Evolutionary conservation across 2,113 vertebrate genomes (phyloP).

Genomic region (Xiphophorus hellerii): DNA sequence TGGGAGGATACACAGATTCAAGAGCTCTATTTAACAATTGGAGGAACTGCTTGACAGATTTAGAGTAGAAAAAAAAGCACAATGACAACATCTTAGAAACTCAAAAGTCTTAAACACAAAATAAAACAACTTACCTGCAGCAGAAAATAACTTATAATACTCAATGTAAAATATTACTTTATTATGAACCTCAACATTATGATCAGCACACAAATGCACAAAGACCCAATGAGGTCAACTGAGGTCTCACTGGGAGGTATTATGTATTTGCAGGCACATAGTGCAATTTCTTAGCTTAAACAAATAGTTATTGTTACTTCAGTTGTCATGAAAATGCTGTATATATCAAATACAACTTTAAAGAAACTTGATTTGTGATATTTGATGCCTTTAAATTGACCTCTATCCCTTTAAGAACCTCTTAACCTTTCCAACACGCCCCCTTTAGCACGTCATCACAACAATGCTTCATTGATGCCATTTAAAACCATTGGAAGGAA

Average conservation of each 20-base stretch:
- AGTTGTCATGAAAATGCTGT: too few relatives aligned
- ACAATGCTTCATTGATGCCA: too few relatives aligned
- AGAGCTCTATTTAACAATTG: conserved; percentile 1
- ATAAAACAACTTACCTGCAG: conserved; percentile 5
- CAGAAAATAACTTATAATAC: conserved; percentile 22
- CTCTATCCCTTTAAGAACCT: too few relatives aligned
- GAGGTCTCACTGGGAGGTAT: not conserved
- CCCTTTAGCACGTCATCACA: too few relatives aligned
- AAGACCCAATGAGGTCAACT: not conserved
- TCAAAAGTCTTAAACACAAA: conserved; percentile 1
- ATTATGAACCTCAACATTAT: conserved; percentile 20
- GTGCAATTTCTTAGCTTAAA: too few relatives aligned
- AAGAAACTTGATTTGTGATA: too few relatives aligned
- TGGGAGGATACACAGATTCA: conserved; percentile 32
- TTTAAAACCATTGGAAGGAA: too few relatives aligned
- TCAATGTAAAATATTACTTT: conserved; percentile 37
- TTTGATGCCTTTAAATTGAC: too few relatives aligned
- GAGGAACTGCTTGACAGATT: not conserved
- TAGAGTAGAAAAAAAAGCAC: not conserved
- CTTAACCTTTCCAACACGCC: too few relatives aligned
- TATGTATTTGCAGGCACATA: too few relatives aligned
- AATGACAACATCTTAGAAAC: not conserved
- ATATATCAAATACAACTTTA: too few relatives aligned
- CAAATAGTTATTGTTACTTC: too few relatives aligned
- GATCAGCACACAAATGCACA: not conserved